Evolutionary conservation across 2,797 vertebrate species (phyloP).

Genomic region (Notamacropus eugenii): DNA sequence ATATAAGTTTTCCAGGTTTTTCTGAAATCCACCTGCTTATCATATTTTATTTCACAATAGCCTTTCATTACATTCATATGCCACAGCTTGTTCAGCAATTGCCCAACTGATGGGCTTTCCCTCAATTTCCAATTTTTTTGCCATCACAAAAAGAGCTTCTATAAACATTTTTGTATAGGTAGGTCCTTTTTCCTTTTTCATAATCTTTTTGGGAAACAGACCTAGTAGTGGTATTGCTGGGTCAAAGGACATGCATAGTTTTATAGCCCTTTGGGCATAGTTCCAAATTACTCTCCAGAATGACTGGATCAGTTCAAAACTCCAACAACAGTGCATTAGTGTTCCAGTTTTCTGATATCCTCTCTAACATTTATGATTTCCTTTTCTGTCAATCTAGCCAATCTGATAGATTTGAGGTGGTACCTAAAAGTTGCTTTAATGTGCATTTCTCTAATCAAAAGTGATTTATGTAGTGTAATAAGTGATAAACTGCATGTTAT

Average conservation of each 20-base stretch:
- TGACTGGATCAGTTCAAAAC: background rate
- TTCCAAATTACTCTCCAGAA: background rate
- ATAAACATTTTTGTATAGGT: background rate
- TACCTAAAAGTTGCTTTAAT: background rate
- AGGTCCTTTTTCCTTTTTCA: background rate
- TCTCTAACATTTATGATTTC: background rate
- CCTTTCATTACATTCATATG: background rate
- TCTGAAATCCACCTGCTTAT: background rate
- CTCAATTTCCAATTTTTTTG: background rate
- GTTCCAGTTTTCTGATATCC: background rate
- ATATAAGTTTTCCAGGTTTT: background rate
- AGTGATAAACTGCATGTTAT: too few relatives aligned
- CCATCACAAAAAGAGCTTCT: background rate
- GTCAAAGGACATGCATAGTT: background rate
- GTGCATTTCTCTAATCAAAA: background rate
- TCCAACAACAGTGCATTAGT: background rate
- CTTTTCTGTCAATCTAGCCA: background rate
- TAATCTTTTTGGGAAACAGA: background rate
- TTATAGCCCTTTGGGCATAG: background rate
- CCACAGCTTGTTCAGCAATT: background rate
- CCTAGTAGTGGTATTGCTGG: background rate
- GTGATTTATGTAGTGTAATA: background rate
- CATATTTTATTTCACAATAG: background rate
- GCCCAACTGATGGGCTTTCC: background rate
- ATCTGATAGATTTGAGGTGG: background rate